These are phyloP conservation scores for pig (Sus scrofa) DNA, from an alignment of 2,113 vertebrate species.

Conservation along the genomic window T2T-Sscrofa CM000816.6:108548501-108549000, in stretches of 20 bases:
- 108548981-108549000: background rate
- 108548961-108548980: background rate
- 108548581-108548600: background rate
- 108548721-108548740: background rate
- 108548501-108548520: background rate
- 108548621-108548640: background rate
- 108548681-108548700: background rate
- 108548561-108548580: background rate
- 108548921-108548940: background rate
- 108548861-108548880: background rate
- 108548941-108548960: background rate
- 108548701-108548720: background rate
- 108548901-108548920: background rate
- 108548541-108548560: background rate
- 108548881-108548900: background rate
- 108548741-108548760: background rate
- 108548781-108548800: background rate
- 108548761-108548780: background rate
- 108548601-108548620: background rate
- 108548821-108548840: background rate
- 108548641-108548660: constrained; percentile 16
- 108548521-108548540: background rate
- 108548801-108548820: background rate
- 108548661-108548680: background rate
- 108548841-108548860: background rate